Base-by-base conservation (phyloP, 2,797 vertebrate genomes). In the Peromyscus melanophrys region DNA sequence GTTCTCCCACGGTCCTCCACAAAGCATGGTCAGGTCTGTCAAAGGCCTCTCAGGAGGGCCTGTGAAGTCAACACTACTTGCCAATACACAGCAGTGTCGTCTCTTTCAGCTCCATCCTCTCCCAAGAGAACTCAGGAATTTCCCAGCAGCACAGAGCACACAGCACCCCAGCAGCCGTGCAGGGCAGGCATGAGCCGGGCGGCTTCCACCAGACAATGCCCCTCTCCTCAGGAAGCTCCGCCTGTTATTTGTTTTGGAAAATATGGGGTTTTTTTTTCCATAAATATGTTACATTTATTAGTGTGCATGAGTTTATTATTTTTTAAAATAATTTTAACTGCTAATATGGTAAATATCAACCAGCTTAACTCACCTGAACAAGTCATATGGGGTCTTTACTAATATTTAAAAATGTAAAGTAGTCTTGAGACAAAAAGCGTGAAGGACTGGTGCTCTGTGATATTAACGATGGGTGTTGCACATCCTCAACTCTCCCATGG, bases 311-410 rank as follows among this genome's bases (percentile, higher is more conserved):
- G 43, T 7, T 93, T 84, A 90, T 43, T 89, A 17, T 43, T 59
- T 90, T 73, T 76, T 77, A 59, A 14, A 86, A 92, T 95, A 49
- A 67, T 92, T 92, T 95, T 85, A 77, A 84, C 75, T 87, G 86
- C 43, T 65, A 92, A 27, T 31, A 43, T 59, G 69, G 21, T 65
- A 92, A 90, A 34, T 88, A 88, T 55, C 40, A 10, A 59, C 59
- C 2, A 4, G 17, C 55, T 63, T 37, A 90, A 87, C 7, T 80
- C 55, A 67, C 34, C 31, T 46, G 81, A n/a, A 7, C 8, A 76
- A 94, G 37, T 90, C 91, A 92, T 49, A 55, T 94, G 92, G 71
- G 12, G 17, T 49, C 59, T 65, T 96, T 71, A 81, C 17, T 88
- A 67, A 67, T 88, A 92, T 89, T 96, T 97, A 81, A 37, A 17